Percentiles rank a stretch among this genome's conserved stretches.
phyloP scores from a whole-genome alignment of 2,888 invertebrate species.

The Sussaba pulchella region DNA sequence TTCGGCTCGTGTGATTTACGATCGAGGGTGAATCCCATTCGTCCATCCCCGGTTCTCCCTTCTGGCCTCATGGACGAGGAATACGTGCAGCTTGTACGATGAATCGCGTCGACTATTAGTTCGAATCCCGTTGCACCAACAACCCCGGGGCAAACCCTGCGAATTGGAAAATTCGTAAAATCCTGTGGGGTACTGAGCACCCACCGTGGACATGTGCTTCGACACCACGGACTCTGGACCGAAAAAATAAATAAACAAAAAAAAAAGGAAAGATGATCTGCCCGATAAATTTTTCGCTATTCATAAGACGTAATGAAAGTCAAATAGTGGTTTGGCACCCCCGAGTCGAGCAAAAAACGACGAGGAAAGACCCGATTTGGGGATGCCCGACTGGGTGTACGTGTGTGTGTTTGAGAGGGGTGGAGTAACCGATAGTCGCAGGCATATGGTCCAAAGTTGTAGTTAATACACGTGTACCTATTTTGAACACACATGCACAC shows the following conservation, averaged over 20 bases:
- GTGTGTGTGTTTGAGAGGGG: slow-evolving; percentile 11
- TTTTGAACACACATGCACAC: slow-evolving; percentile 21
- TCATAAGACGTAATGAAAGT: slow-evolving; percentile 83
- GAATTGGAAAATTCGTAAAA: slow-evolving; percentile 75
- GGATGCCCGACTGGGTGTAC: not conserved
- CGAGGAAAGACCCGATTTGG: slow-evolving; percentile 33
- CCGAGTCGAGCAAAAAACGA: slow-evolving; percentile 49
- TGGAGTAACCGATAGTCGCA: slow-evolving; percentile 23
- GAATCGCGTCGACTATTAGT: slow-evolving; percentile 59
- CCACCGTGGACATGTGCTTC: not conserved
- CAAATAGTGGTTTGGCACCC: slow-evolving; percentile 82
- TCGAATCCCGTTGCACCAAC: slow-evolving; percentile 50
- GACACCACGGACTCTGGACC: not conserved
- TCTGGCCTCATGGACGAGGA: not conserved
- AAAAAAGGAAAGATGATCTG: slow-evolving; percentile 63
- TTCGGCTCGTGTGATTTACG: slow-evolving; percentile 69
- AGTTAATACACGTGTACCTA: slow-evolving; percentile 35
- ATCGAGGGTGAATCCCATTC: slow-evolving; percentile 57
- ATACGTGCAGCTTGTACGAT: slow-evolving; percentile 28
- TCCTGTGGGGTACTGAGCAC: slow-evolving; percentile 62
- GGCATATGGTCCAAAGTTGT: slow-evolving; percentile 56
- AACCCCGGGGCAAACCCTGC: slow-evolving; percentile 34
- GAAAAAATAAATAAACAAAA: slow-evolving; percentile 36
- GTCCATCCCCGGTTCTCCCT: not conserved
- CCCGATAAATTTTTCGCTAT: slow-evolving; percentile 79